Percentiles rank a stretch among this genome's conserved stretches.
Evolutionary conservation across 2,113 vertebrate genomes (phyloP).

Genomic region (Burhinus bistriatus): DNA sequence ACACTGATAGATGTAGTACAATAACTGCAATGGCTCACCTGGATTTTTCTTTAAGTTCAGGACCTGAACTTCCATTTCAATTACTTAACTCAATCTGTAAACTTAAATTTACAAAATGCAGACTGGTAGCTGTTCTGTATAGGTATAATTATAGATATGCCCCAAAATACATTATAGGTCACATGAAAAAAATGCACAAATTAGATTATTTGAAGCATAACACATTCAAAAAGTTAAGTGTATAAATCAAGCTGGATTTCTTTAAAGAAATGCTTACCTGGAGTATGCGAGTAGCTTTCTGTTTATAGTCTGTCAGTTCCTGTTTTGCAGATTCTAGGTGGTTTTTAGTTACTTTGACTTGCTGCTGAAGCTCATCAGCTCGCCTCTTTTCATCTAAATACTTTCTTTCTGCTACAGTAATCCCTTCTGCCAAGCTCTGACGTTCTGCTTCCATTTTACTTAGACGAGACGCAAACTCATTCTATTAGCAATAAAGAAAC

Average conservation of each 20-base stretch:
- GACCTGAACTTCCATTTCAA: neutral
- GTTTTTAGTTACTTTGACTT: slow-evolving; percentile 79
- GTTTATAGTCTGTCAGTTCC: slow-evolving; percentile 93
- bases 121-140: neutral
- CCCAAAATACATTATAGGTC: neutral
- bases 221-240: neutral
- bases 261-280: slow-evolving; percentile 76
- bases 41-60: neutral
- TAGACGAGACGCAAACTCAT: slow-evolving; percentile 82
- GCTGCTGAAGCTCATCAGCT: slow-evolving; percentile 87
- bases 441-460: slow-evolving; percentile 86
- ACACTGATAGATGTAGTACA: neutral
- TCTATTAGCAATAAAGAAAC: slow-evolving; percentile 72
- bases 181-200: neutral
- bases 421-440: slow-evolving; percentile 87
- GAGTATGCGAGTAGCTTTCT: slow-evolving; percentile 94
- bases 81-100: neutral
- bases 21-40: fast-evolving
- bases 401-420: slow-evolving; percentile 83
- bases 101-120: neutral
- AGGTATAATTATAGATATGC: neutral
- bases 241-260: neutral
- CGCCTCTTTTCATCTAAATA: slow-evolving; percentile 84
- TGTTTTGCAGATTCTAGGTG: slow-evolving; percentile 84
- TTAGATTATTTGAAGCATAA: neutral